These are phyloP conservation scores for Rotaria magnacalcarata DNA, from an alignment of 2,888 invertebrate genomes.

Conservation along the genomic window DNA sequence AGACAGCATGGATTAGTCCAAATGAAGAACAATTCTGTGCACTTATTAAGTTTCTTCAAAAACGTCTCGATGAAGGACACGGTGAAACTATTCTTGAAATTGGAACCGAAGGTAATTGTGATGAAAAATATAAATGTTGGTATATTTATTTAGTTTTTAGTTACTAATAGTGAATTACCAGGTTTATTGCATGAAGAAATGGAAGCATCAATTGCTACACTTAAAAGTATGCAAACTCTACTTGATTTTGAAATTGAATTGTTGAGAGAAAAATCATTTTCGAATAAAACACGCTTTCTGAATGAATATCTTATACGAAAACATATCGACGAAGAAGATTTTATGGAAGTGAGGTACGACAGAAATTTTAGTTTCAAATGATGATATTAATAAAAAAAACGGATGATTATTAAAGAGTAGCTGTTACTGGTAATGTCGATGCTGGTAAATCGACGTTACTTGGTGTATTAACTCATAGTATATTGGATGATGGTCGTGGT, in stretches of 20 bases:
- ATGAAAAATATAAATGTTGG: slow-evolving; percentile 36
- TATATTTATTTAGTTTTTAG: not conserved
- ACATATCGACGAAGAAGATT: slow-evolving; percentile 77
- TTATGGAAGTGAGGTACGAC: slow-evolving; percentile 71
- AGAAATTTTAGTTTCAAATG: not conserved
- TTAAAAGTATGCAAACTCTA: slow-evolving; percentile 76
- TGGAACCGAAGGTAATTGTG: slow-evolving; percentile 64
- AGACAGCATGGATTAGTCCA: slow-evolving; percentile 72
- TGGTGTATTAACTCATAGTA: slow-evolving; percentile 93
- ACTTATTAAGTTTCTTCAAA: slow-evolving; percentile 71
- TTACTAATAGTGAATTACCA: slow-evolving; percentile 69
- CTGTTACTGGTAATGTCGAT: slow-evolving; percentile 98
- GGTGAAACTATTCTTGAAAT: slow-evolving; percentile 92
- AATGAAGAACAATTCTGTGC: slow-evolving; percentile 81
- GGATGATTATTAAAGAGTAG: slow-evolving; percentile 66
- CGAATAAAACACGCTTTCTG: slow-evolving; percentile 61
- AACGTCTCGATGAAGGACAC: slow-evolving; percentile 77
- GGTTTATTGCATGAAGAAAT: slow-evolving; percentile 75
- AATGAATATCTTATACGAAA: slow-evolving; percentile 83
- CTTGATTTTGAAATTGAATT: slow-evolving; percentile 84
- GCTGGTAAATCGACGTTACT: slow-evolving; percentile 95
- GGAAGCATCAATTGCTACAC: slow-evolving; percentile 80
- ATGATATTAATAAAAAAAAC: not conserved
- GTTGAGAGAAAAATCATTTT: slow-evolving; percentile 64
- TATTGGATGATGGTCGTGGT: slow-evolving; percentile 88